Evolutionary conservation across 2,888 invertebrate species (phyloP).

Genomic region (Odontothrips loti): DNA sequence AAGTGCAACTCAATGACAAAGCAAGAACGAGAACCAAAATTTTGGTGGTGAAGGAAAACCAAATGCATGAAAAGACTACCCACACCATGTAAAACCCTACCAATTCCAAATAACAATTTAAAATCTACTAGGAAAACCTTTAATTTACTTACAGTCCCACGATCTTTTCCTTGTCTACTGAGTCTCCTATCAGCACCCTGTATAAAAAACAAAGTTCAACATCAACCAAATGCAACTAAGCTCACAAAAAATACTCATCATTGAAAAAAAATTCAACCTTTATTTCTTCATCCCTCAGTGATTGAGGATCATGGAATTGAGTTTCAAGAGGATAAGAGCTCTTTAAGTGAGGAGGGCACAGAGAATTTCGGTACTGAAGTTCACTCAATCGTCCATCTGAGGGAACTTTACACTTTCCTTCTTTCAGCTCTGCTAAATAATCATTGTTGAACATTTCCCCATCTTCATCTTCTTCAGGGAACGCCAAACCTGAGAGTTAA

Average conservation of each 20-base stretch:
- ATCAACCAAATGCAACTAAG: too few species aligned
- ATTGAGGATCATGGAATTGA: slow-evolving; percentile 54
- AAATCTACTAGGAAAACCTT: not conserved
- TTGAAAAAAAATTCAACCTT: slow-evolving; percentile 50
- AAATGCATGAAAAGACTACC: not conserved
- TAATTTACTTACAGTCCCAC: not conserved
- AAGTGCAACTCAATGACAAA: not conserved
- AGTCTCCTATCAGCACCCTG: not conserved
- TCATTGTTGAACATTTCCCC: slow-evolving; percentile 80
- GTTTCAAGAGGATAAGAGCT: slow-evolving; percentile 80
- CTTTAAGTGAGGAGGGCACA: slow-evolving; percentile 78
- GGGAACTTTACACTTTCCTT: slow-evolving; percentile 50
- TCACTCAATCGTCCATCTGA: slow-evolving; percentile 55
- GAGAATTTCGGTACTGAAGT: slow-evolving; percentile 72
- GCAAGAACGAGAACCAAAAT: not conserved
- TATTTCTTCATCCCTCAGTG: slow-evolving; percentile 61
- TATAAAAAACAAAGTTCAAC: not conserved
- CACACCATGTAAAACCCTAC: not conserved
- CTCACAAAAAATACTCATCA: too few species aligned
- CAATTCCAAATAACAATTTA: not conserved
- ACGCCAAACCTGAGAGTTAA: slow-evolving; percentile 45
- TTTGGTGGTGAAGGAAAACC: not conserved
- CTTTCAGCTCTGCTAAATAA: slow-evolving; percentile 59
- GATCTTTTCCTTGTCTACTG: not conserved
- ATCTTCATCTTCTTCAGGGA: slow-evolving; percentile 80